phyloP scores from a whole-genome alignment of 2,797 vertebrate species.

The Heliangelus exortis region DNA sequence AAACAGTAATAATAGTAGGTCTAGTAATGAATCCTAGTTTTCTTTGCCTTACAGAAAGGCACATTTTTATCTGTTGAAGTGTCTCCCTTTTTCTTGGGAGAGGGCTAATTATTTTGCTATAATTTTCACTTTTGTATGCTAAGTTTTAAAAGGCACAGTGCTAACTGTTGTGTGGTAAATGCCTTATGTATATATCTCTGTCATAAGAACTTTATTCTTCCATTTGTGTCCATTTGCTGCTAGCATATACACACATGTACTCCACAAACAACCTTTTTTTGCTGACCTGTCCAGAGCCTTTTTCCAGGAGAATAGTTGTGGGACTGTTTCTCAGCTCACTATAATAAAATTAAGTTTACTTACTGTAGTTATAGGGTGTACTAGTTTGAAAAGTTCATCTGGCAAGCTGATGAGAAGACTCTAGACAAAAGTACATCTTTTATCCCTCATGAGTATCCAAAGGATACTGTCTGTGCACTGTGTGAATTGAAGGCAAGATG shows the following conservation, averaged over 20 bases:
- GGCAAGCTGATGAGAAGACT: neutral
- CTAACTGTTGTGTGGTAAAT: neutral
- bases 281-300: neutral
- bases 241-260: neutral
- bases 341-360: neutral
- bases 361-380: neutral
- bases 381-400: neutral
- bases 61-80: neutral
- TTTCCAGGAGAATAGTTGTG: neutral
- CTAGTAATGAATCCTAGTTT: neutral
- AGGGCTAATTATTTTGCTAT: neutral
- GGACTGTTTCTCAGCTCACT: neutral
- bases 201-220: neutral
- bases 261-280: neutral
- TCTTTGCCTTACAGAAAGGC: neutral
- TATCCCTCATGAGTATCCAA: neutral
- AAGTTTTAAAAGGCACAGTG: neutral
- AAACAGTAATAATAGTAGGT: neutral
- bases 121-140: neutral
- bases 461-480: neutral
- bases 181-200: neutral
- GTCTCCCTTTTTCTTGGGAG: neutral
- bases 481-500: neutral
- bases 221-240: neutral
- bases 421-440: neutral